These are phyloP conservation scores for Elaphurus davidianus DNA, from an alignment of 2,113 vertebrate species.

Conservation along the genomic window DNA sequence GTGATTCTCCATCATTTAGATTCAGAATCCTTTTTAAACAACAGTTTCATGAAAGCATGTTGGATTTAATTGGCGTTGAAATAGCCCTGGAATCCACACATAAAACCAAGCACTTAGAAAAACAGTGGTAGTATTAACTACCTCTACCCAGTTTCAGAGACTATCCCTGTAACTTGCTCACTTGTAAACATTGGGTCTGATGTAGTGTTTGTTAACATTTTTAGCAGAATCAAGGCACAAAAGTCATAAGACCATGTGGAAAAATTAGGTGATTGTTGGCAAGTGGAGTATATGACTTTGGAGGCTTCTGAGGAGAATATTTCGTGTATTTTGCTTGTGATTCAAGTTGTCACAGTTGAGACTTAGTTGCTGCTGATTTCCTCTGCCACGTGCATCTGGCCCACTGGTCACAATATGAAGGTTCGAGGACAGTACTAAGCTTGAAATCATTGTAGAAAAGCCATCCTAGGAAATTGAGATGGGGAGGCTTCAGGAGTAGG, in stretches of 20 bases:
- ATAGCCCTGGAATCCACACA: background rate
- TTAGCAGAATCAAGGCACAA: background rate
- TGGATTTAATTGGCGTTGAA: conserved; percentile 12
- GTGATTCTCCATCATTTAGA: background rate
- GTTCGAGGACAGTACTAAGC: background rate
- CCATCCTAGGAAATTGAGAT: background rate
- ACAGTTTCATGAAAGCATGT: background rate
- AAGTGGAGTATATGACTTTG: background rate
- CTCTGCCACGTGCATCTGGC: background rate
- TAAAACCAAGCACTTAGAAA: conserved; percentile 64
- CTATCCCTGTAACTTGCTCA: background rate
- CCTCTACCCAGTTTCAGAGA: background rate
- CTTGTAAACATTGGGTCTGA: background rate
- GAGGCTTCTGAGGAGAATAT: background rate
- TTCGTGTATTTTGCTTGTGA: background rate
- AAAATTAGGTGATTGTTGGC: background rate
- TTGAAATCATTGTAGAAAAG: background rate
- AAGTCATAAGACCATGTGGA: background rate
- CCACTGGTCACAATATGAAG: background rate
- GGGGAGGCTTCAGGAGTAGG: background rate
- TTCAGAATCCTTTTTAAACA: background rate
- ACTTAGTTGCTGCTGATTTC: background rate
- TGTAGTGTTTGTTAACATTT: background rate
- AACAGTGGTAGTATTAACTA: background rate
- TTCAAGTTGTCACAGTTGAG: background rate